A percentile compares a stretch with the other conserved stretches of the same genome.
These are phyloP conservation scores for Allygus modestus DNA, from an alignment of 2,888 invertebrate genomes.

Conservation along the genomic window DNA sequence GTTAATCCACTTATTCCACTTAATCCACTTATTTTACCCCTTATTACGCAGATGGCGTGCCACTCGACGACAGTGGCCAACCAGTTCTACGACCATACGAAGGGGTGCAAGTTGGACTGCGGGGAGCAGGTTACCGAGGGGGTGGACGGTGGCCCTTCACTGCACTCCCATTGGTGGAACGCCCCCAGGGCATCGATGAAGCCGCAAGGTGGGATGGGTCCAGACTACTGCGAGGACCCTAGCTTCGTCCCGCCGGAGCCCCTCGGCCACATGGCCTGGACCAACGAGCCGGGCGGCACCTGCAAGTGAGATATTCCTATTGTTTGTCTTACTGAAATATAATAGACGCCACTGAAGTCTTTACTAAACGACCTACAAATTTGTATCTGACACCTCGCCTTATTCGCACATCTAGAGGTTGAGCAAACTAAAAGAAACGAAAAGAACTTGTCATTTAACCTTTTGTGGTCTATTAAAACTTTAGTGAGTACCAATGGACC, in stretches of 20 bases:
- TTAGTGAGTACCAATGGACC: too few relatives aligned
- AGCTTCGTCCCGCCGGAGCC: conserved; percentile 34
- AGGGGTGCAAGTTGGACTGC: conserved; percentile 21
- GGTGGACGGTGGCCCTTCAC: not conserved
- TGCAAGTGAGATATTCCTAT: conserved; percentile 49
- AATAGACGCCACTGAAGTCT: too few relatives aligned
- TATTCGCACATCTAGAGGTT: too few relatives aligned
- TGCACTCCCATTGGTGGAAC: conserved; percentile 46
- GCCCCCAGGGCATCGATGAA: not conserved
- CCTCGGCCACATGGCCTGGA: conserved; percentile 42
- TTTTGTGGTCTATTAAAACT: too few relatives aligned
- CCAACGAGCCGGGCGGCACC: conserved; percentile 33
- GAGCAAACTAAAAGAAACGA: too few relatives aligned
- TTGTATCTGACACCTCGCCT: too few relatives aligned
- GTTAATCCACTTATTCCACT: too few relatives aligned
- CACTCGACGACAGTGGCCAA: conserved; percentile 35
- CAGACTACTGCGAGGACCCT: conserved; percentile 51
- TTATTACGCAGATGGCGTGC: conserved; percentile 18
- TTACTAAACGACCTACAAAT: too few relatives aligned
- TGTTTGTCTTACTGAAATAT: too few relatives aligned
- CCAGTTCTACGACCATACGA: conserved; percentile 24
- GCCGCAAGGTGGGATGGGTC: not conserved
- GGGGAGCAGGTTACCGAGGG: not conserved
- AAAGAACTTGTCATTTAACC: too few relatives aligned
- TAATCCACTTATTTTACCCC: too few relatives aligned